Evolutionary conservation across 2,113 vertebrate species (phyloP), one percentile per base, ranked within the genome.

Genomic region (Stegastes partitus): DNA sequence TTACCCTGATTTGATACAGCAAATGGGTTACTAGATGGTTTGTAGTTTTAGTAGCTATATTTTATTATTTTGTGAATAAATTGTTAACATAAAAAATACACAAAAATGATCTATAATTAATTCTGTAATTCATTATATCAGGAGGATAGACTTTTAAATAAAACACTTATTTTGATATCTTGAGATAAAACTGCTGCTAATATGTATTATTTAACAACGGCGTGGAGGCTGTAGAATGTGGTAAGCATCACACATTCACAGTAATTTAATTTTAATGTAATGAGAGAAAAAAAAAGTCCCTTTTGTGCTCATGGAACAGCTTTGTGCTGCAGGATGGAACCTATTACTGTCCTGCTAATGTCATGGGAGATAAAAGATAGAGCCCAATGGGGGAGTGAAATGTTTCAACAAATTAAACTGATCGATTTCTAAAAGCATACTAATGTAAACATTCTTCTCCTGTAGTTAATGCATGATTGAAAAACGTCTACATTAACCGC

Each of bases 201-300:
- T 23, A 63, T 49, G 31, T 31, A 50, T 56, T 0, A 54, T 66
- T 21, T 44, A 56, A 10, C 26, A 55, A 45, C 23, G 22, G n/a
- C 11, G 22, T n/a, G 25, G 45, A 26, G 44, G 19, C 12, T 25
- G n/a, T 18, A 25, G 39, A 53, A 28, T 11, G 26, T 12, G 23
- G 23, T 1, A 31, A 6, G 22, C 28, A 25, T 50, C 18, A 62
- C 49, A 51, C 45, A 34, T 37, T 37, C 9, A 49, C 18, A 39
- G 44, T 31, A 44, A 61, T 42, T 51, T 50, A 15, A 28, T 58
- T 68, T 54, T 44, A 31, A 54, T 73, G 7, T 54, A 45, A 15
- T n/a, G n/a, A n/a, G n/a, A n/a, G n/a, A 15, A 8, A 16, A 45
- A 5, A 42, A 44, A 44, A 63, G 19, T 28, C 0, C 0, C 18